Percentiles rank a stretch among this genome's conserved stretches.
Evolutionary conservation across 2,113 vertebrate genomes (phyloP).

Genomic region (Nycticebus coucang): DNA sequence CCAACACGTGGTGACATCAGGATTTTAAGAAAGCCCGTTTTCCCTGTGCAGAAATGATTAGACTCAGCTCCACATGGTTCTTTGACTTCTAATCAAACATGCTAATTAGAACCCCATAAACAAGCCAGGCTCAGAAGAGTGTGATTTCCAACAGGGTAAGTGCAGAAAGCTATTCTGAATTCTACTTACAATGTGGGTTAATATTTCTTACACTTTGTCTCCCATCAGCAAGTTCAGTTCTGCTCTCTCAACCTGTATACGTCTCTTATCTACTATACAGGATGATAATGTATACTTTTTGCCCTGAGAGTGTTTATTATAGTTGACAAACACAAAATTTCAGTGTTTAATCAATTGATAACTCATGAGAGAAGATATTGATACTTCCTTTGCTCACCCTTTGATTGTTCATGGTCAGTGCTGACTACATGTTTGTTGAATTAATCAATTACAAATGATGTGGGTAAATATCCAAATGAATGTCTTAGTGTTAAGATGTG

Average conservation of each 20-base stretch:
- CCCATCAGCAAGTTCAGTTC: neutral
- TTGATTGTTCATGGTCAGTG: neutral
- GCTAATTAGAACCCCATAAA: constrained; percentile 20
- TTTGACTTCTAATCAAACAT: constrained; percentile 18
- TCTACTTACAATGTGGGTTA: neutral
- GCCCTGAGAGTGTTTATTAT: neutral
- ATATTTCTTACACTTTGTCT: neutral
- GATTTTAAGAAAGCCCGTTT: constrained; percentile 39
- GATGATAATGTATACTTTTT: neutral
- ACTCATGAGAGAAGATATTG: neutral
- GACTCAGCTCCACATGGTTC: neutral
- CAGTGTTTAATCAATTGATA: neutral
- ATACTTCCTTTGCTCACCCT: neutral
- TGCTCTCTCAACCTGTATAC: neutral
- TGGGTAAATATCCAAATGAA: neutral
- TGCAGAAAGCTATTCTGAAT: neutral
- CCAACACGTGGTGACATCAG: neutral
- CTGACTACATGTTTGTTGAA: neutral
- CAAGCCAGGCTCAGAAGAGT: neutral
- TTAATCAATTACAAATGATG: neutral
- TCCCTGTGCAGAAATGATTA: neutral
- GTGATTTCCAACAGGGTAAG: neutral
- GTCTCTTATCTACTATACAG: neutral
- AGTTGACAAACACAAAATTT: neutral
- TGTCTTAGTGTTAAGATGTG: neutral